Percentiles rank a stretch among this genome's conserved stretches.
Conservation (phyloP, 1,140 invertebrate genomes). For the Centruroides vittatus region DNA sequence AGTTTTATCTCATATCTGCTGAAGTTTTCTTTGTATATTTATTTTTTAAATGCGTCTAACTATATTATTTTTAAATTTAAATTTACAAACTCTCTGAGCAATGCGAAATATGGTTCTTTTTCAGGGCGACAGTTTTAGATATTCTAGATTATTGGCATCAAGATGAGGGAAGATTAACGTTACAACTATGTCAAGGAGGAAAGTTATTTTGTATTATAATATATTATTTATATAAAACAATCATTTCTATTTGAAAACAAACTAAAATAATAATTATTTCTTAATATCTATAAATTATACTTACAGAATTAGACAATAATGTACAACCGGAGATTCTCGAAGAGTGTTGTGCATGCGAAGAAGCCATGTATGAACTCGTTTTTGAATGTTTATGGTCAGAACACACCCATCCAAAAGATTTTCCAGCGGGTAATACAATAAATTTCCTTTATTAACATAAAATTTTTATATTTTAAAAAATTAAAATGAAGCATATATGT, state of each 20-base stretch:
- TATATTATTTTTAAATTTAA: too few species aligned
- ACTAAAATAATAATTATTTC: too few species aligned
- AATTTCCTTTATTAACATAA: too few species aligned
- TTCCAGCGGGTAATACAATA: constrained; percentile 26
- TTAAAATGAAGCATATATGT: too few species aligned
- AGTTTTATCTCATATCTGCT: too few species aligned
- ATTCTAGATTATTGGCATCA: constrained; percentile 31
- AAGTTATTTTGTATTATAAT: not conserved
- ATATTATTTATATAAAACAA: too few species aligned
- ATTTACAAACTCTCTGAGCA: too few species aligned
- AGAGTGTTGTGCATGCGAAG: constrained; percentile 29
- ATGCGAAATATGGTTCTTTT: not conserved
- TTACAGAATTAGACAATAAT: constrained; percentile 23
- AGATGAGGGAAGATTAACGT: constrained; percentile 33
- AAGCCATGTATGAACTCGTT: constrained; percentile 20
- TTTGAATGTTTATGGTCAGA: constrained; percentile 39
- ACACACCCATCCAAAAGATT: constrained; percentile 40
- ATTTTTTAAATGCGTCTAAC: too few species aligned
- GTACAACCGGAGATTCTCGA: constrained; percentile 24
- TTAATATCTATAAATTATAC: too few species aligned
- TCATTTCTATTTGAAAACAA: too few species aligned
- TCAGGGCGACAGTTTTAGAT: constrained; percentile 35
- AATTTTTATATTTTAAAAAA: too few species aligned
- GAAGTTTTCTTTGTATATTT: too few species aligned
- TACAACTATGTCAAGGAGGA: constrained; percentile 32